Evolutionary conservation across 2,113 vertebrate species (phyloP).

Genomic region (Vulpes vulpes): DNA sequence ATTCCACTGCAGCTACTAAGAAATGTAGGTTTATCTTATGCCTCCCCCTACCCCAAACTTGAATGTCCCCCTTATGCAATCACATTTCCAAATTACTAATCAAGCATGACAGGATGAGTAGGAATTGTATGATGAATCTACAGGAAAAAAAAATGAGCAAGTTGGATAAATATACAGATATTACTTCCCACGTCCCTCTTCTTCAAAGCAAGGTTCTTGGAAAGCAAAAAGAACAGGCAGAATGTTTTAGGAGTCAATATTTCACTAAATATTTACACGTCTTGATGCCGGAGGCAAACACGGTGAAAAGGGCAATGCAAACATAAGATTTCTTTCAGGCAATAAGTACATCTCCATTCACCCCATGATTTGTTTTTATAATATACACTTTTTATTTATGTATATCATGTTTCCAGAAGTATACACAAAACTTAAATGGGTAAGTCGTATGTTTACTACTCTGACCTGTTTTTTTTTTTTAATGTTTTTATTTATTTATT

Average conservation of each 20-base stretch:
- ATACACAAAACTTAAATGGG: neutral
- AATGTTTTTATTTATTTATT: too few relatives aligned
- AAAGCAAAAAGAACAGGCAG: neutral
- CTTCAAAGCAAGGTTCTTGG: neutral
- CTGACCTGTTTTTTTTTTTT: too few relatives aligned
- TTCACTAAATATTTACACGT: neutral
- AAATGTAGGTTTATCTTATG: neutral
- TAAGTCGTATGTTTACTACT: neutral
- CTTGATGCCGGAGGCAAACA: neutral
- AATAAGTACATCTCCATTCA: neutral
- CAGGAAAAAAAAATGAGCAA: neutral
- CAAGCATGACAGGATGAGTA: neutral
- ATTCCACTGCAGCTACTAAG: neutral
- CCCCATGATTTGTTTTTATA: neutral
- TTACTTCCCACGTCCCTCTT: fast-evolving
- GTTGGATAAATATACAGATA: neutral
- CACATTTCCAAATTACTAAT: neutral
- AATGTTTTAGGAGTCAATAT: neutral
- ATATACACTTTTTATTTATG: neutral
- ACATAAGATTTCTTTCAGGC: constrained; percentile 2
- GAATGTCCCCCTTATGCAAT: neutral
- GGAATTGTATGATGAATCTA: neutral
- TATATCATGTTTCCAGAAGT: neutral
- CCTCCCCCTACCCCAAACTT: neutral
- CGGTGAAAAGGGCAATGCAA: neutral